A percentile compares a stretch with the other conserved stretches of the same genome.
Conservation (phyloP, 2,113 vertebrate genomes). For the Semicossyphus pulcher region DNA sequence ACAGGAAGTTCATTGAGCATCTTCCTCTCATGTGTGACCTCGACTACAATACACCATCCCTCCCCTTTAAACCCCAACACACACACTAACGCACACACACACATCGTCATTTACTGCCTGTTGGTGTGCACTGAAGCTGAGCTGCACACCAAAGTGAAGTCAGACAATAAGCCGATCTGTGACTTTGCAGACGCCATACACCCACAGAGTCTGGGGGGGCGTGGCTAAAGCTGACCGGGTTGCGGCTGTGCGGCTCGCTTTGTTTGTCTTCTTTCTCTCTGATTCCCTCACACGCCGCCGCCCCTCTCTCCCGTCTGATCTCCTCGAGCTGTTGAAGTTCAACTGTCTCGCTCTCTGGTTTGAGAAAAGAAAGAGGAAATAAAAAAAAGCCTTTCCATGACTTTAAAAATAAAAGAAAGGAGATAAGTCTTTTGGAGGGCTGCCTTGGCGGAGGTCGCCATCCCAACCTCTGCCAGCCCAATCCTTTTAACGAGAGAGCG, state of each 20-base stretch:
- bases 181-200: constrained; percentile 18
- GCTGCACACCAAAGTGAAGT: constrained; percentile 14
- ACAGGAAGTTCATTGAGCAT: constrained; percentile 38
- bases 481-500: constrained; percentile 57
- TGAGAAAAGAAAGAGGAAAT: constrained; percentile 6
- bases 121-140: constrained; percentile 14
- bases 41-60: constrained; percentile 9
- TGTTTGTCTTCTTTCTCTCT: constrained; percentile 5
- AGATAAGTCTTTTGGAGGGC: constrained; percentile 50
- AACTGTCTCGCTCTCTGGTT: constrained; percentile 4
- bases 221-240: background rate
- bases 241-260: background rate
- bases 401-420: background rate
- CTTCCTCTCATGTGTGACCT: constrained; percentile 40
- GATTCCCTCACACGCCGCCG: background rate
- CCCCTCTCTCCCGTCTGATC: constrained; percentile 14
- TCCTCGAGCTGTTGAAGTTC: constrained; percentile 3
- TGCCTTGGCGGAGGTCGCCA: constrained; percentile 58
- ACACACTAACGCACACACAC: background rate
- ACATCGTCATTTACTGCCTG: background rate
- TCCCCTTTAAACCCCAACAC: background rate
- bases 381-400: constrained; percentile 36
- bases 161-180: constrained; percentile 14
- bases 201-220: background rate
- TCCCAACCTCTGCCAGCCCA: constrained; percentile 67